Conservation (phyloP, 2,113 vertebrate species). For the Hystrix cristata region DNA sequence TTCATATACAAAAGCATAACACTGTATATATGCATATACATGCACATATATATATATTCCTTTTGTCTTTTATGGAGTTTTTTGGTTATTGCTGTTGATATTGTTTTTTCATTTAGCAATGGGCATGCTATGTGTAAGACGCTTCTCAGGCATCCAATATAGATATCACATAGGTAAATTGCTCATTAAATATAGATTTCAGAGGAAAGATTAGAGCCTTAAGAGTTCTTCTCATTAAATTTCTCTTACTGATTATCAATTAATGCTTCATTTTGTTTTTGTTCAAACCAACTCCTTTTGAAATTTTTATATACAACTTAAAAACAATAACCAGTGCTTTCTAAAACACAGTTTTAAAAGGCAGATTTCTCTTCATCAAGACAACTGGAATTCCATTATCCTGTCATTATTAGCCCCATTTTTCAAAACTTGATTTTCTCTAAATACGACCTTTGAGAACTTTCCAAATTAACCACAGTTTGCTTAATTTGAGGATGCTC, state of each 20-base stretch:
- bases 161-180: background rate
- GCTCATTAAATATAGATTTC: background rate
- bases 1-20: conserved; percentile 4
- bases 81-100: background rate
- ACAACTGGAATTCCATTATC: background rate
- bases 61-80: background rate
- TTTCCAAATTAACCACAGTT: conserved; percentile 54
- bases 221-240: background rate
- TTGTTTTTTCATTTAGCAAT: background rate
- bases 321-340: conserved; percentile 19
- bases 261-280: background rate
- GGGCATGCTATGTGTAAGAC: background rate
- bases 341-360: background rate
- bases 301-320: conserved; percentile 19
- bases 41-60: background rate
- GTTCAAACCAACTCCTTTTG: conserved; percentile 3
- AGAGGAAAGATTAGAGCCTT: background rate
- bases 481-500: conserved; percentile 38
- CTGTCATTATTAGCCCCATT: conserved; percentile 37
- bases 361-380: conserved; percentile 25
- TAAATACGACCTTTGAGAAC: conserved; percentile 39
- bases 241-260: background rate
- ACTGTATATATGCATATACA: too few relatives aligned
- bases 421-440: conserved; percentile 56
- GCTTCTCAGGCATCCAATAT: background rate